phyloP scores from a whole-genome alignment of 2,113 vertebrate species.

The Hypocryptadius cinnamomeus region DNA sequence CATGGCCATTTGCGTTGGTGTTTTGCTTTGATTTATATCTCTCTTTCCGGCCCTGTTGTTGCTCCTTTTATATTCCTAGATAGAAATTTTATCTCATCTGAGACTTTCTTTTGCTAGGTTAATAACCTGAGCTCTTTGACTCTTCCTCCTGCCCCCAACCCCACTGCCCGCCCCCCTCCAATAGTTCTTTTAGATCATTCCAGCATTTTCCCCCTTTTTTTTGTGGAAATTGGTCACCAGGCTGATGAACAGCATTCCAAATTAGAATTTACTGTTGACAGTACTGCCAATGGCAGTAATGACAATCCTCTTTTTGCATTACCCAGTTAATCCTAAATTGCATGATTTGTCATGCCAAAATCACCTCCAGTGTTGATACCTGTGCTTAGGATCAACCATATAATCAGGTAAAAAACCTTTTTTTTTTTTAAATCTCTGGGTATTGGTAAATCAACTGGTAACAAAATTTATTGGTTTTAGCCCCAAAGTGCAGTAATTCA shows the following conservation, averaged over 20 bases:
- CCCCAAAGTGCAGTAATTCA: background rate
- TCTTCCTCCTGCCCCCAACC: background rate
- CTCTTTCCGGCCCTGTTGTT: background rate
- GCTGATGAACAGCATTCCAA: background rate
- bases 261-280: background rate
- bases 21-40: constrained; percentile 6
- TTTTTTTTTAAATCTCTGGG: background rate
- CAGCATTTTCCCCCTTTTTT: background rate
- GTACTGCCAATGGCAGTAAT: background rate
- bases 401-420: background rate
- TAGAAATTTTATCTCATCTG: background rate
- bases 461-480: background rate
- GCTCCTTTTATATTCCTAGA: background rate
- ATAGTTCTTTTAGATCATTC: background rate
- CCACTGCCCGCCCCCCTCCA: fast-evolving
- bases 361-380: background rate
- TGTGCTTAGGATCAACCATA: background rate
- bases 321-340: background rate
- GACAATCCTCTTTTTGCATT: background rate
- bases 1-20: background rate
- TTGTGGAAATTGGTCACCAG: background rate
- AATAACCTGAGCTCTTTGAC: background rate
- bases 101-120: background rate
- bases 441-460: background rate
- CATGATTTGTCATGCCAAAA: background rate